phyloP scores from a whole-genome alignment of 2,113 vertebrate species.

The Falcunculus frontatus region DNA sequence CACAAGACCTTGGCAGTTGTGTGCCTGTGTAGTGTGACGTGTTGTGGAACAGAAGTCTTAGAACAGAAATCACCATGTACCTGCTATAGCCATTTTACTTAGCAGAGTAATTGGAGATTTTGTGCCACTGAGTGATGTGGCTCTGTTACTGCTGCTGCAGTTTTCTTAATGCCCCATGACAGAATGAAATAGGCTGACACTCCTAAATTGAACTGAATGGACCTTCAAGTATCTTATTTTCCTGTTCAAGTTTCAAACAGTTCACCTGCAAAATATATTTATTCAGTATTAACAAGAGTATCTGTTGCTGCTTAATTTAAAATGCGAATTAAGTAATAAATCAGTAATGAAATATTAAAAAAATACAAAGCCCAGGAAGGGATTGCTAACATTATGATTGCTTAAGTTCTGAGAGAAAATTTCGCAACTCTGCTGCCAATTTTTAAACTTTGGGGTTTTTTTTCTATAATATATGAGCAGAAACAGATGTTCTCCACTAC shows the following conservation, averaged over 20 bases:
- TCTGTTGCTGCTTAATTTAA: background rate
- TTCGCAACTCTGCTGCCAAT: background rate
- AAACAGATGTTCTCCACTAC: constrained; percentile 29
- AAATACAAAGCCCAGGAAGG: background rate
- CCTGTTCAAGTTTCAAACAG: background rate
- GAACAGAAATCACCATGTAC: background rate
- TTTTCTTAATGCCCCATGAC: background rate
- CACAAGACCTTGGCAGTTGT: too few relatives aligned
- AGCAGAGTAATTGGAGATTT: background rate
- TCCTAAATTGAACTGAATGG: background rate
- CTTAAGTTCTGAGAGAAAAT: background rate
- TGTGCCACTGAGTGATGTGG: background rate
- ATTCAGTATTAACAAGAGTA: background rate
- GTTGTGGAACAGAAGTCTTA: background rate
- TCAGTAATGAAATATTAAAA: background rate
- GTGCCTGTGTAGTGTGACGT: accelerated
- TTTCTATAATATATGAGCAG: background rate
- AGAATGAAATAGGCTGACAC: background rate
- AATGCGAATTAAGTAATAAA: background rate
- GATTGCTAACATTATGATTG: background rate
- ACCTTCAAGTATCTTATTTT: background rate
- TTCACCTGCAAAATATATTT: background rate
- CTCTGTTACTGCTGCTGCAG: background rate
- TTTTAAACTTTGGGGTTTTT: background rate
- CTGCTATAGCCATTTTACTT: background rate